Evolutionary conservation across 2,113 vertebrate species (phyloP).

Genomic region (Poecilia latipinna): DNA sequence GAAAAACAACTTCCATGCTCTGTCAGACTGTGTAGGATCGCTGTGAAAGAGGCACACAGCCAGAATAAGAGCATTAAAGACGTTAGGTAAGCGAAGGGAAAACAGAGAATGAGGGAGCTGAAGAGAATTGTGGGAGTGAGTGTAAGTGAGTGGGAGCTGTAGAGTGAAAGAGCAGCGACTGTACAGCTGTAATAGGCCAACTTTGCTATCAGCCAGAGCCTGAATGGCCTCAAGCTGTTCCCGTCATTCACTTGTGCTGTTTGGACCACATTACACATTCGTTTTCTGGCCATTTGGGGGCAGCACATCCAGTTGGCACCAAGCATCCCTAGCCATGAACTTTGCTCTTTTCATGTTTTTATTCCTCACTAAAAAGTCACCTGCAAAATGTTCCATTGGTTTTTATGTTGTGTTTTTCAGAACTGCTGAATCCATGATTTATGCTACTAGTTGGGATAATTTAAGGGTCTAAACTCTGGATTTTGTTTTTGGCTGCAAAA

Average conservation of each 20-base stretch:
- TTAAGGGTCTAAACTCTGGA: too few species aligned
- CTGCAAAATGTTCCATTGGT: not conserved
- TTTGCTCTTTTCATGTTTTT: not conserved
- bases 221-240: constrained; percentile 56
- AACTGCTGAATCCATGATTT: not conserved
- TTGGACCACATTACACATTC: not conserved
- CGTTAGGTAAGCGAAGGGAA: constrained; percentile 36
- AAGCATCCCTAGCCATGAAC: not conserved
- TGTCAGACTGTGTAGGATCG: not conserved
- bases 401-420: not conserved
- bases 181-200: constrained; percentile 41
- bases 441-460: not conserved
- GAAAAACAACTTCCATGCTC: too few species aligned
- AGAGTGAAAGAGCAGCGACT: constrained; percentile 46
- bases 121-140: constrained; percentile 49
- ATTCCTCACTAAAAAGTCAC: not conserved
- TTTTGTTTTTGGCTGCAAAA: too few species aligned
- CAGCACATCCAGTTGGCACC: not conserved
- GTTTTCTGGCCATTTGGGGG: not conserved
- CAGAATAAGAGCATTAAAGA: constrained; percentile 21
- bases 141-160: constrained; percentile 61
- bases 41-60: not conserved
- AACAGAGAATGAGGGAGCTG: constrained; percentile 16
- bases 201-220: constrained; percentile 50
- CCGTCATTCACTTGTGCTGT: constrained; percentile 38